Percentiles rank a stretch among this genome's conserved stretches.
Evolutionary conservation across 2,113 vertebrate species (phyloP).

Genomic region (Neolamprologus tretocephalus): DNA sequence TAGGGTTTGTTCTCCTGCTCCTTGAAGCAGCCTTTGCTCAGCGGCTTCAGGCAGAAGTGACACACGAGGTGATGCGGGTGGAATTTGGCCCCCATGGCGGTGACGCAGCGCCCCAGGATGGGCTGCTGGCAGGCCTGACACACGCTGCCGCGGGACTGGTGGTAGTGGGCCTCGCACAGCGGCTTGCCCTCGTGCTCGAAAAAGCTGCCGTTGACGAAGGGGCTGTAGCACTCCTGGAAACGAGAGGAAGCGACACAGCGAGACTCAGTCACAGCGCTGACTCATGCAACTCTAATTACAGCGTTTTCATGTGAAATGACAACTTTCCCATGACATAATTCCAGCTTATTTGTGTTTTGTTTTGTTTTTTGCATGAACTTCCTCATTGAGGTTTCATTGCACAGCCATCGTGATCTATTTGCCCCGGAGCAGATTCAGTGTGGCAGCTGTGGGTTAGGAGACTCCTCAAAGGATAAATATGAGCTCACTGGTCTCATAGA

Average conservation of each 20-base stretch:
- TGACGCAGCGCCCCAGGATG: conserved; percentile 87
- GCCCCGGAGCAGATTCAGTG: neutral
- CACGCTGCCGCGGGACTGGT: conserved; percentile 81
- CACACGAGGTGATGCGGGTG: conserved; percentile 91
- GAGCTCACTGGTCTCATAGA: neutral
- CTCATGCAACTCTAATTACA: neutral
- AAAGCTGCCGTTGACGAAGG: conserved; percentile 87
- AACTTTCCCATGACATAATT: conserved; percentile 9
- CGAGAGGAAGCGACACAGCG: neutral
- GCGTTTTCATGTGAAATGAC: neutral
- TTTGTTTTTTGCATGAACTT: neutral
- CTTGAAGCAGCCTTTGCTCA: conserved; percentile 91
- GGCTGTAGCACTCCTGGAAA: conserved; percentile 81
- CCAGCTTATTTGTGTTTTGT: conserved; percentile 2
- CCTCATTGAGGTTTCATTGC: neutral
- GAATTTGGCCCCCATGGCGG: conserved; percentile 87
- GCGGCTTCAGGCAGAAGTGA: conserved; percentile 85
- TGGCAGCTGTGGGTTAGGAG: neutral
- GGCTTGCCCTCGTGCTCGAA: conserved; percentile 87
- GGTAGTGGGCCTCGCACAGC: conserved; percentile 87
- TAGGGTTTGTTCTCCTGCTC: conserved; percentile 90
- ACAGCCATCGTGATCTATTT: neutral
- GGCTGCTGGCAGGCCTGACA: conserved; percentile 88
- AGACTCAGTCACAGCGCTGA: neutral
- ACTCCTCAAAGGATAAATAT: neutral